Evolutionary conservation across 2,797 vertebrate genomes (phyloP).

Genomic region (Bovichtus diacanthus): DNA sequence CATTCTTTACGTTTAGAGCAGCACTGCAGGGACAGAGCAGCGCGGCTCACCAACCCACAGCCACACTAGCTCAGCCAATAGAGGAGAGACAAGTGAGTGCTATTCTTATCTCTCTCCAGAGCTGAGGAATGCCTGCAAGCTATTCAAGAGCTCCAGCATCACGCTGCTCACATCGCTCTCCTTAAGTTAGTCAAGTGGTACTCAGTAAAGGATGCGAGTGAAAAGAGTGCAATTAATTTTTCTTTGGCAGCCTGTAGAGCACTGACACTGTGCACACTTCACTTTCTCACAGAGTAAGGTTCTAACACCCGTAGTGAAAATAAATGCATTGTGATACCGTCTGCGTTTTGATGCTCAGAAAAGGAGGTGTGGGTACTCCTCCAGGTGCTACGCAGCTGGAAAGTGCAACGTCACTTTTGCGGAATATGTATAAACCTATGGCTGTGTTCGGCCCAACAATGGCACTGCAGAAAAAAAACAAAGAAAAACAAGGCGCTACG

Average conservation of each 20-base stretch:
- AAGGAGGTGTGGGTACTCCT: not conserved
- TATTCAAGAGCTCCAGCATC: constrained; percentile 59
- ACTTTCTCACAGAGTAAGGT: not conserved
- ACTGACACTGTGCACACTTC: not conserved
- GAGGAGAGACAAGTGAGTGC: constrained; percentile 48
- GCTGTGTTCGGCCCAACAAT: not conserved
- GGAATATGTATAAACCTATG: not conserved
- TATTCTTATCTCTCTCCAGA: constrained; percentile 64
- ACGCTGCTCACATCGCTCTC: constrained; percentile 45
- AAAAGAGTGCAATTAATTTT: constrained; percentile 10
- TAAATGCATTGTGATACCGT: not conserved
- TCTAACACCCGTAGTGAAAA: not conserved
- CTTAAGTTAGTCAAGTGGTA: constrained; percentile 47
- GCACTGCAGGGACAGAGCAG: constrained; percentile 38
- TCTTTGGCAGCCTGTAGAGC: not conserved
- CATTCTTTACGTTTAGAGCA: constrained; percentile 38
- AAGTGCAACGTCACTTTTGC: not conserved
- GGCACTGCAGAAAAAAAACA: not conserved
- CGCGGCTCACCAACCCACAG: constrained; percentile 41
- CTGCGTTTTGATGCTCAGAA: not conserved
- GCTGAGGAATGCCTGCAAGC: constrained; percentile 57
- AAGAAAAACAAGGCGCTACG: not conserved
- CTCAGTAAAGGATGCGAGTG: constrained; percentile 15
- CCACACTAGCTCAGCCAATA: constrained; percentile 41
- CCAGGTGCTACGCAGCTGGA: not conserved